Conservation (phyloP, 1,140 invertebrate genomes). For the Neotoxoptera formosana region DNA sequence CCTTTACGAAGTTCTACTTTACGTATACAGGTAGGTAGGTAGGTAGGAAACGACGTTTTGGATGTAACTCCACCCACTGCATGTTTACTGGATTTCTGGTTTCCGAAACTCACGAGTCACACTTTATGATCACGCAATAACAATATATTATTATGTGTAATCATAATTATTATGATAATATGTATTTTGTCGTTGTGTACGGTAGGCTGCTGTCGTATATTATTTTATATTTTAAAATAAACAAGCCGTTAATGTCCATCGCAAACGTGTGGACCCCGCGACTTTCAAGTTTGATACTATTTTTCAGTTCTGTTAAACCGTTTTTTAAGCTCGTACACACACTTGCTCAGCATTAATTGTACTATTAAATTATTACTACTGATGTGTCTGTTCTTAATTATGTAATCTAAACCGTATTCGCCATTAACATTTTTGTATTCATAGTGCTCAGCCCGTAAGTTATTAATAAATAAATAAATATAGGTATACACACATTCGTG, state of each 20-base stretch:
- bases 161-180: background rate
- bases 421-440: background rate
- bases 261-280: accelerated
- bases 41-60: no score
- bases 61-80: background rate
- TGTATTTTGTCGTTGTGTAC: background rate
- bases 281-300: background rate
- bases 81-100: background rate
- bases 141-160: no score
- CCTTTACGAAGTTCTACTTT: no score
- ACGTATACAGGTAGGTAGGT: background rate
- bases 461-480: background rate
- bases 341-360: background rate
- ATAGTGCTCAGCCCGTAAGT: background rate
- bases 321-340: background rate
- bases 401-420: background rate
- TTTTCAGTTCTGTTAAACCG: background rate
- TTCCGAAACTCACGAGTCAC: background rate
- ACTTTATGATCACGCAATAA: background rate
- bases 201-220: no score
- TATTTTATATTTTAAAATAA: no score
- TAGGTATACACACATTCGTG: background rate
- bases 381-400: background rate
- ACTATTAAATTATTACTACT: background rate
- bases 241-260: background rate